Conservation (phyloP, 1,140 invertebrate genomes). For the Polypedilum pembai region DNA sequence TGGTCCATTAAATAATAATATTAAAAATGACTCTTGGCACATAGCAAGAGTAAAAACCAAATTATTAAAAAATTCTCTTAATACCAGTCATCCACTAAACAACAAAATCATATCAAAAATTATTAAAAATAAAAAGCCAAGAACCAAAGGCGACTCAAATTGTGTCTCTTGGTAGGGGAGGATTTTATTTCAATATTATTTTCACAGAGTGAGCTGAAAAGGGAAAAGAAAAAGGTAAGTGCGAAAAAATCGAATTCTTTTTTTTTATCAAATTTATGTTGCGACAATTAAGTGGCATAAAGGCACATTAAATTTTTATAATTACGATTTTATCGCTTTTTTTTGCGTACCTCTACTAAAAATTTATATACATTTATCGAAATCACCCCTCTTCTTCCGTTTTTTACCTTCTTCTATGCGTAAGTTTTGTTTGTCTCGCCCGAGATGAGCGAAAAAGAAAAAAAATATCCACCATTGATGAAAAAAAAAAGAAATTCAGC, state of each 20-base stretch:
- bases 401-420: too few species aligned
- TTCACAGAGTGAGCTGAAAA: not conserved
- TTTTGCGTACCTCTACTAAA: too few species aligned
- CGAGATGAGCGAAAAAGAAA: not conserved
- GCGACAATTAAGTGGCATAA: constrained; percentile 8
- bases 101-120: too few species aligned
- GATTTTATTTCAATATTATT: not conserved
- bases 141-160: too few species aligned
- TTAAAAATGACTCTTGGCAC: constrained; percentile 10
- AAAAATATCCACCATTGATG: too few species aligned
- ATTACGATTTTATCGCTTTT: constrained; percentile 5
- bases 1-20: constrained; percentile 8
- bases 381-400: too few species aligned
- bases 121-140: too few species aligned
- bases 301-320: not conserved
- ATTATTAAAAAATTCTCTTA: not conserved
- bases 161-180: not conserved
- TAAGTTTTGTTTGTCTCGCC: not conserved
- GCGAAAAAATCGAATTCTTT: constrained; percentile 2
- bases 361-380: too few species aligned
- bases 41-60: not conserved
- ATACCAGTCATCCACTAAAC: too few species aligned
- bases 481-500: too few species aligned
- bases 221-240: not conserved
- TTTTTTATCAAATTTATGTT: constrained; percentile 19